A percentile compares a stretch with the other conserved stretches of the same genome.
Evolutionary conservation across 2,797 vertebrate species (phyloP).

Genomic region (Thamnophis elegans): DNA sequence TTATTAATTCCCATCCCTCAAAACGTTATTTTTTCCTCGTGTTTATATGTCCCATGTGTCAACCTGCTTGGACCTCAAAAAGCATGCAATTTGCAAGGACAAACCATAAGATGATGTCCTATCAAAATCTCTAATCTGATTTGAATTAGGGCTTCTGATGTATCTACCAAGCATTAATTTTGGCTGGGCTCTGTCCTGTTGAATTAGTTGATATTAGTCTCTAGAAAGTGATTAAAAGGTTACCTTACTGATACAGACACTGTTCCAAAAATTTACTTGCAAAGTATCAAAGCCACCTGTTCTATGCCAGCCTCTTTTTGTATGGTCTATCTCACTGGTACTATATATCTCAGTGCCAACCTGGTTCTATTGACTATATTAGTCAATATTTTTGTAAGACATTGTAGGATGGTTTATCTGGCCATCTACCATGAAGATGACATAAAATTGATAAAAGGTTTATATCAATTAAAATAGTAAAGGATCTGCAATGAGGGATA

Average conservation of each 20-base stretch:
- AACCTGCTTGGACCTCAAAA: neutral
- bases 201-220: neutral
- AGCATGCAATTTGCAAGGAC: neutral
- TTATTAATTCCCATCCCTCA: neutral
- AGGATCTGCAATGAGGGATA: neutral
- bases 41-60: neutral
- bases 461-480: neutral
- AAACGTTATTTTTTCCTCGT: too few relatives aligned
- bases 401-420: neutral
- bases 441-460: neutral
- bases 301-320: neutral
- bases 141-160: neutral
- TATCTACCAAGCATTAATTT: neutral
- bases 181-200: neutral
- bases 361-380: neutral
- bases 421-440: neutral
- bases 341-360: neutral
- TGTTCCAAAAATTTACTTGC: neutral
- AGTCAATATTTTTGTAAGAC: neutral
- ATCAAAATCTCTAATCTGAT: neutral
- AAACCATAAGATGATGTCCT: neutral
- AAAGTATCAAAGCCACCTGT: neutral
- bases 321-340: neutral
- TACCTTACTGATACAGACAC: neutral
- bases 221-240: neutral